Evolutionary conservation across 2,888 invertebrate genomes (phyloP).

Genomic region (Nowickia ferox): DNA sequence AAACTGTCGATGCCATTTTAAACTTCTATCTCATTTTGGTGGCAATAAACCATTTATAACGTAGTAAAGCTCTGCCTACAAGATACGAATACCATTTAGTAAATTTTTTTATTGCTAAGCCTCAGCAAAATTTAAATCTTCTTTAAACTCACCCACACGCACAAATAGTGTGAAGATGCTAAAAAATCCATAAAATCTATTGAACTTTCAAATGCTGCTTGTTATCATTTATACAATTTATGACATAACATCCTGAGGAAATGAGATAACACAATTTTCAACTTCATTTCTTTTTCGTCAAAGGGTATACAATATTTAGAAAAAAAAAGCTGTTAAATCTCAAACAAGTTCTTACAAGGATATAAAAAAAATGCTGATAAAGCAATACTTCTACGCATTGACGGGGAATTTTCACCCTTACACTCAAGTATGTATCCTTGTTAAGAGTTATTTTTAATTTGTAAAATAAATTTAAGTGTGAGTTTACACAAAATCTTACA

Average conservation of each 20-base stretch:
- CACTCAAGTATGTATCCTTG: neutral
- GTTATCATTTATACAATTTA: neutral
- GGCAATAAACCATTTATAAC: too few relatives aligned
- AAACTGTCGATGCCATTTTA: too few relatives aligned
- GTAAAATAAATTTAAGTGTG: neutral
- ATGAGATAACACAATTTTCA: conserved; percentile 23
- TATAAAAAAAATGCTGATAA: neutral
- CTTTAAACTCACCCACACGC: too few relatives aligned
- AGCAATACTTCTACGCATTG: too few relatives aligned
- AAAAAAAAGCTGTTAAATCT: neutral
- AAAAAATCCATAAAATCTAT: neutral
- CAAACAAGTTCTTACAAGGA: neutral
- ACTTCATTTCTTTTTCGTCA: conserved; percentile 1
- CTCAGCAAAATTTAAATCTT: too few relatives aligned
- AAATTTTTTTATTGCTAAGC: too few relatives aligned
- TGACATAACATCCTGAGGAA: neutral
- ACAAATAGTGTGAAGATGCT: neutral
- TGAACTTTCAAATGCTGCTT: neutral
- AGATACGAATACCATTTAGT: too few relatives aligned
- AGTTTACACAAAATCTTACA: too few relatives aligned
- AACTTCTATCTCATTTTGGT: too few relatives aligned
- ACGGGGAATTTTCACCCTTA: too few relatives aligned
- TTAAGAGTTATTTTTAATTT: neutral
- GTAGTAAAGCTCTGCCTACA: too few relatives aligned
- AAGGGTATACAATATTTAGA: neutral